Base-by-base conservation (phyloP, 2,113 vertebrate species). In the Glaucomys volans region DNA sequence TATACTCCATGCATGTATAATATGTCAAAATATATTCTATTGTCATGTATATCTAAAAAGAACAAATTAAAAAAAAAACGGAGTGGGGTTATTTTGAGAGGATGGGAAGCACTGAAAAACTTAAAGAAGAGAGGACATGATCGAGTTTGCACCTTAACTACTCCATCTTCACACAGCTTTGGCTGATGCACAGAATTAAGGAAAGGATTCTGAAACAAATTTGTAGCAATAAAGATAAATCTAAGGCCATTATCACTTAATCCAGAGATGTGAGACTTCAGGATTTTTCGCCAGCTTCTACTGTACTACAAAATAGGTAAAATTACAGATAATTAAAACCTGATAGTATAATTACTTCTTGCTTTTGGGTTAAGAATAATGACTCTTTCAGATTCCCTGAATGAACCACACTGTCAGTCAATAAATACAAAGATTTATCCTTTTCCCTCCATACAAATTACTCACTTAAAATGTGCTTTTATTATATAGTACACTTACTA, bases 161-260 rank as follows among this genome's bases (percentile, higher is more conserved):
- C 5, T 42, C 13, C 67, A 54, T 20, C 26, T 90, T 62, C 84
- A 88, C 57, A 72, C 37, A n/a, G 9, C n/a, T 82, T 66, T 37
- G 50, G 75, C 13, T 67, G 2, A 79, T 59, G 52, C 62, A 67
- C 20, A 66, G 24, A 67, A 90, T 90, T 87, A 85, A 96, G 50
- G 37, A 84, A 85, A 94, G 6, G 32, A 79, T 42, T 94, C 7
- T 52, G 52, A 87, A 83, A 77, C 40, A 86, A 42, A 62, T 67
- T 47, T 86, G 35, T 24, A 81, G 67, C 88, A 42, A 90, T 37
- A 86, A 85, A 86, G 47, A 64, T 72, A 92, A 92, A 44, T 83
- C 62, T 76, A 79, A 90, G 12, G 26, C 11, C 37, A 85, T 47
- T 86, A 52, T 59, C 40, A 93, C 66, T 91, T 79, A 85, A 86